A percentile compares a stretch with the other conserved stretches of the same genome.
These are phyloP conservation scores for Bufo gargarizans DNA, from an alignment of 2,113 vertebrate genomes.

Conservation along the genomic window DNA sequence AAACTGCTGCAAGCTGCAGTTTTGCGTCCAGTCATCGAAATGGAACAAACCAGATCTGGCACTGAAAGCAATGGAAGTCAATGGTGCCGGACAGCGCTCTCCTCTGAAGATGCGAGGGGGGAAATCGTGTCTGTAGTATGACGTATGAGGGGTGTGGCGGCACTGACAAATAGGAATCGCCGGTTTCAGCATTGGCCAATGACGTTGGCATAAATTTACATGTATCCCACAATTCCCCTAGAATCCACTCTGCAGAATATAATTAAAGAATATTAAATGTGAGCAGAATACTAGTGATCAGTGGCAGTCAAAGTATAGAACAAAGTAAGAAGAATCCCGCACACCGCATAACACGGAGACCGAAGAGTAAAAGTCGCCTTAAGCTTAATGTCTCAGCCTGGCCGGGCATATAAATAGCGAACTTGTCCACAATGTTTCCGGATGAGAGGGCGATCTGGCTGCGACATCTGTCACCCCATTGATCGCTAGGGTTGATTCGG, in stretches of 20 bases:
- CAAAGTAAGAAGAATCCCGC: too few species aligned
- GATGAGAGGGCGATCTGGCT: conserved; percentile 90
- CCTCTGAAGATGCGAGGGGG: background rate
- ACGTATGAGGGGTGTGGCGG: background rate
- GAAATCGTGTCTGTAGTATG: background rate
- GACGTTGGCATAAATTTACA: background rate
- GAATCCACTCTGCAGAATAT: background rate
- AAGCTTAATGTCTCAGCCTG: fast-evolving
- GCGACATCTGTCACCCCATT: conserved; percentile 96
- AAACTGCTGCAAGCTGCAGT: too few species aligned
- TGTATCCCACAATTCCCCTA: background rate
- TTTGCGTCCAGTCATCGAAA: too few species aligned
- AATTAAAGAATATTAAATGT: too few species aligned
- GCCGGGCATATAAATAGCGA: fast-evolving
- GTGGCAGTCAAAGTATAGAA: background rate
- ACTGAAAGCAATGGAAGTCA: too few species aligned
- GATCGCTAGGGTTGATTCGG: conserved; percentile 99
- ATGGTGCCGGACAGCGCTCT: too few species aligned
- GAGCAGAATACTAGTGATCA: too few species aligned
- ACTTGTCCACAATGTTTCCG: fast-evolving
- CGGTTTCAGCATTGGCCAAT: background rate
- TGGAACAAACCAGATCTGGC: too few species aligned
- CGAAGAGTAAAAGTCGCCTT: background rate
- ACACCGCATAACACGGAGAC: background rate
- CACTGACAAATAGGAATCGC: background rate